phyloP scores from a whole-genome alignment of 1,140 invertebrate genomes.

The Cyrtorhinus lividipennis region DNA sequence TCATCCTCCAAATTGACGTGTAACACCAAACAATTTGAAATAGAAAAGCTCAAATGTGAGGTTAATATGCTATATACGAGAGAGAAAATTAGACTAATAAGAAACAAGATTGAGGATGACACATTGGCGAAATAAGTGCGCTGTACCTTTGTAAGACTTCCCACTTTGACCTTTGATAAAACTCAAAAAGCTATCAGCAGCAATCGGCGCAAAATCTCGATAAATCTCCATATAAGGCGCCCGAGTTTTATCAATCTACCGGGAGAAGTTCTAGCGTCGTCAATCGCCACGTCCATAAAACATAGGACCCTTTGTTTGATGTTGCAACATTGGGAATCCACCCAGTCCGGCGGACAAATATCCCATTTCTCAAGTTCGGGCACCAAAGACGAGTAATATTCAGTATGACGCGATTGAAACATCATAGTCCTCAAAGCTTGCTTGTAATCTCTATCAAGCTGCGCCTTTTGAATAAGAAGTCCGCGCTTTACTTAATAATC shows the following conservation, averaged over 20 bases:
- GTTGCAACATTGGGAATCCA: not conserved
- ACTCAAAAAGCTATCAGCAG: conserved; percentile 36
- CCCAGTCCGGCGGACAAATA: not conserved
- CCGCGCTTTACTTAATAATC: not conserved
- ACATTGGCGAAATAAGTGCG: too few species aligned
- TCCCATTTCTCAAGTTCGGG: conserved; percentile 1
- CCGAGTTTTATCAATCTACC: conserved; percentile 21
- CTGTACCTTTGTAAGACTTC: conserved; percentile 18
- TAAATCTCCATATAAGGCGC: conserved; percentile 32
- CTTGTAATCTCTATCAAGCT: not conserved
- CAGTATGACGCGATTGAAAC: not conserved
- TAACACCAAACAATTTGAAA: too few species aligned
- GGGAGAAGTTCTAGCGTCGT: conserved; percentile 4
- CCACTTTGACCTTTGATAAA: conserved; percentile 30
- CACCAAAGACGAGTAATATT: not conserved
- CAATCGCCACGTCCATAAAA: conserved; percentile 19
- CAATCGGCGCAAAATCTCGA: conserved; percentile 34
- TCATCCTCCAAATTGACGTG: too few species aligned
- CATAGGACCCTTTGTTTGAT: conserved; percentile 4
- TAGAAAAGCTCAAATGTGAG: too few species aligned
- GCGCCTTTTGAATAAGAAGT: not conserved
- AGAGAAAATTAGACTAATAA: too few species aligned
- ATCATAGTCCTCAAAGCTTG: not conserved
- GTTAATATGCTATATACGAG: too few species aligned
- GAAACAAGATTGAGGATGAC: too few species aligned